Evolutionary conservation across 2,113 vertebrate genomes (phyloP), one percentile per base, ranked within the genome.

Genomic region (Brachyistius frenatus): DNA sequence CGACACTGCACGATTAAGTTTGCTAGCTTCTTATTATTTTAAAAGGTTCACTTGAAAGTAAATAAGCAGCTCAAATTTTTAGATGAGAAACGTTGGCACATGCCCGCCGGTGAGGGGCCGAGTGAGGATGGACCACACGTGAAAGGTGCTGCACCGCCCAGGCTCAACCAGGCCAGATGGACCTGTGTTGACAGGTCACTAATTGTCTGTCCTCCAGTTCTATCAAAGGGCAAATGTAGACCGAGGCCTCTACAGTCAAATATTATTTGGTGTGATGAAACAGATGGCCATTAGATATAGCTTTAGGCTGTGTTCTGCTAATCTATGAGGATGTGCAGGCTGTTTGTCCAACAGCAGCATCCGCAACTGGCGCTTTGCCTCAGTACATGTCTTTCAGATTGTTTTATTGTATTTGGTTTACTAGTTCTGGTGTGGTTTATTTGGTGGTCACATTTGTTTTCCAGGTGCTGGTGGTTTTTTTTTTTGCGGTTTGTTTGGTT

Each of bases 401-500:
- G 3, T 74, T 70, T 72, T 16, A 58, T 39, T 16, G 49, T 23
- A 41, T 74, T 66, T 64, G 77, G 85, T 75, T 81, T 70, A 16
- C 52, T 65, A 63, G 64, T 50, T 56, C 54, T 32, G 2, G 33
- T 7, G 5, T 61, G 57, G 58, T 85, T 83, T 67, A 66, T 82
- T 87, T 72, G 67, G 56, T 79, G 77, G 49, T 52, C 61, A 81
- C 41, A 63, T 78, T 77, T 86, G 80, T 86, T 65, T 61, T 63
- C 53, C 30, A 76, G 69, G 65, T 80, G 81, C 15, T 73, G 23
- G 60, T 76, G 61, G 78, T 31, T 44, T 36, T 67, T 44, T 36
- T 67, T 23, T 68, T 63, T 79, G 62, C 7, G 75, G 72, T 87
- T 76, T 84, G 80, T 88, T 87, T 85, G 77, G 68, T 88, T 89